Evolutionary conservation across 92 coral and sea anemone species (phyloP), one percentile per base, ranked within the genome.

Genomic region (Metridium senile): DNA sequence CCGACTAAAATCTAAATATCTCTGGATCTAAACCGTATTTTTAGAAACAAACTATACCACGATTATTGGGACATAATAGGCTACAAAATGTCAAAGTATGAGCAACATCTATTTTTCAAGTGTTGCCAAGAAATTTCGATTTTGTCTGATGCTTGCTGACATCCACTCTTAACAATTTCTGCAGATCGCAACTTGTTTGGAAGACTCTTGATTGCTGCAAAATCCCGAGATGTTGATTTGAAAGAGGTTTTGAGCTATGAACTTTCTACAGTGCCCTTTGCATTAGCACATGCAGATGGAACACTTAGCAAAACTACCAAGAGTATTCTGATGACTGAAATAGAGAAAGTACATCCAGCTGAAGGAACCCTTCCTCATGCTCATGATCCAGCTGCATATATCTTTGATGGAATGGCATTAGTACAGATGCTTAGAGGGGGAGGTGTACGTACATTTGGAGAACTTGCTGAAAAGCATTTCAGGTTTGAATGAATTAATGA

Each of bases 261-360:
- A 58, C 81, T 86, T 62, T 86, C 83, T 19, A 30, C 86, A 66
- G 74, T 86, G 22, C 90, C 86, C 10, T 81, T 68, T 47, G 67
- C 85, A 16, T 70, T 84, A 76, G 82, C 86, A 18, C 76, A 88
- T 83, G 75, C 78, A 73, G 92, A 88, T 63, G 89, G 89, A 28
- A 35, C 77, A 28, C 59, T 79, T 35, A 49, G 83, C 66, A 86
- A 86, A 34, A 75, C 74, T 39, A 66, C 58, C n/a, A 82, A 82
- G 46, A 82, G 86, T 58, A 81, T 64, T 45, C 69, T 82, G 1
- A 25, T 74, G 56, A 62, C 81, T 2, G 81, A 74, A 31, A 18
- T 82, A 21, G 86, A 82, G 56, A 18, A 65, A n/a, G 57, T 29
- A 20, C 31, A 30, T 59, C 68, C 67, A 34, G 62, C 75, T 33